Percentiles rank a stretch among this genome's conserved stretches.
phyloP scores from a whole-genome alignment of 2,797 vertebrate genomes.

The Coracias cyanogaster region DNA sequence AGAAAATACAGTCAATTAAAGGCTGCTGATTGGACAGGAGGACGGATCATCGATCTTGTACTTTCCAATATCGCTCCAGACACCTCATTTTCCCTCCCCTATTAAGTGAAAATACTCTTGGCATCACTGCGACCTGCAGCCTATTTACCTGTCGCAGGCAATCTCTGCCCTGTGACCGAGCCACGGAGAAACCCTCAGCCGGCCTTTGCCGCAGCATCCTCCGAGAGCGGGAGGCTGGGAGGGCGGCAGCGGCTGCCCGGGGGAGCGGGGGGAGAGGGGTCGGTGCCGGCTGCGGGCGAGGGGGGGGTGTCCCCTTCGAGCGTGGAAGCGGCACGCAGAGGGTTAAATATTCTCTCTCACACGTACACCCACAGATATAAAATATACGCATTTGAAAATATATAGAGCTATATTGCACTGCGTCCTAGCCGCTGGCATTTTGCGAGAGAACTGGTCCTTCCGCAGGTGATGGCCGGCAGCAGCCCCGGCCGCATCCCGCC shows the following conservation, averaged over 20 bases:
- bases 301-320: background rate
- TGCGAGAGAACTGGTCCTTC: background rate
- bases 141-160: constrained; percentile 94
- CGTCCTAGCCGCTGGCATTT: background rate
- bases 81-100: constrained; percentile 92
- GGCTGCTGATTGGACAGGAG: constrained; percentile 88
- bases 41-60: constrained; percentile 91
- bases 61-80: constrained; percentile 91
- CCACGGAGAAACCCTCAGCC: constrained; percentile 52
- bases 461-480: background rate
- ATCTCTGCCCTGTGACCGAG: constrained; percentile 79
- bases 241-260: background rate
- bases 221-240: background rate
- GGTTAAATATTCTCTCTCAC: background rate
- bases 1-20: constrained; percentile 95
- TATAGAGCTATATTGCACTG: no score
- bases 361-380: background rate
- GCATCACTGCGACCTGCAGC: constrained; percentile 86
- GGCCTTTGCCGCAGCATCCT: background rate
- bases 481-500: background rate
- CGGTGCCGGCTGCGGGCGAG: no score
- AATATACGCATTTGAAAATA: background rate
- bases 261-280: background rate
- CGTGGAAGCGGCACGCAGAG: background rate
- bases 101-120: constrained; percentile 93